Base-by-base conservation (phyloP, 1,140 invertebrate genomes). In the Mycetomoellerius zeteki region DNA sequence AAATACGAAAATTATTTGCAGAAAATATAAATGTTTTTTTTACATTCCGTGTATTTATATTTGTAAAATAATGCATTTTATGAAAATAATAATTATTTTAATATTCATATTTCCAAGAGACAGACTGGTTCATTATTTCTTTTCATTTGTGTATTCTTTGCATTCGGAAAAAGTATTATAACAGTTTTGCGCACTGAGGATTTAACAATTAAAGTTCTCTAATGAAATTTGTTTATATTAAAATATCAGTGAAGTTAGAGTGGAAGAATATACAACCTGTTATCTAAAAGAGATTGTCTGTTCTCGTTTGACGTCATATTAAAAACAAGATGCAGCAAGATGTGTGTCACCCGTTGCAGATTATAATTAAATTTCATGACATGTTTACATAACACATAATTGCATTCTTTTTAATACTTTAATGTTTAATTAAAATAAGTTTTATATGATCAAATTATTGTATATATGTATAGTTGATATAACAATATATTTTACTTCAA, bases 401-500 rank as follows among this genome's bases (percentile, higher is more conserved):
- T 81, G 78, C 64, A 71, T 56, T 58, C 43, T 71, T 30, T 19
- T 47, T 43, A 30, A 47, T 43, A 71, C 3, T 64, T 19, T 78
- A 30, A 21, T 27, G 8, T 30, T 81, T 56, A 81, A 81, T 81
- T 81, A 56, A 81, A 81, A n/a, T n/a, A 54, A 4, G 2, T 19
- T 43, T 19, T 69, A 14, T 69, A 14, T 14, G 4, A 47, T 78
- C 62, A 71, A 43, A 56, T 67, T 56, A 21, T 24, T 37, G 19
- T 24, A 14, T 54, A 43, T 8, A 5, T 47, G 1, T 47, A n/a
- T 7, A 69, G 5, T 21, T 52, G 47, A 67, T 56, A 43, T 65
- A 65, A 62, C 3, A 64, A 58, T 21, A 47, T 30, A 77, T 78
- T 78, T 78, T 50, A 33, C n/a, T 65, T 52, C 3, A 10, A 52